Percentiles rank a stretch among this genome's conserved stretches.
phyloP scores from a whole-genome alignment of 2,113 vertebrate species.

The Pedetes capensis region DNA sequence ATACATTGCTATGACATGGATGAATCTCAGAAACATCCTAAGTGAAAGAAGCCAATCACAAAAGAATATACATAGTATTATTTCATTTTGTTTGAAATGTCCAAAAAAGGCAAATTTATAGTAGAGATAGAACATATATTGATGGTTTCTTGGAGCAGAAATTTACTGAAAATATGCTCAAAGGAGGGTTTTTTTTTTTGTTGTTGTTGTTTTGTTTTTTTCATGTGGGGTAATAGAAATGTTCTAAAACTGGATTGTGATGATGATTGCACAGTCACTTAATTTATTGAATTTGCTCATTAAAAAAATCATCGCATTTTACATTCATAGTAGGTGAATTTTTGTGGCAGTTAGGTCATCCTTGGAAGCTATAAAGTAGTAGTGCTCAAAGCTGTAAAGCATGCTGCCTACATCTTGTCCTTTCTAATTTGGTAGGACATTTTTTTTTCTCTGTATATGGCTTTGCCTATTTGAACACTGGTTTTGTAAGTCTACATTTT shows the following conservation, averaged over 20 bases:
- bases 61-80: neutral
- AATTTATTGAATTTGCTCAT: constrained; percentile 6
- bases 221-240: neutral
- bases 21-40: neutral
- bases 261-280: neutral
- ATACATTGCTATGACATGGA: neutral
- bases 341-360: neutral
- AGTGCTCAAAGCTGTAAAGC: neutral
- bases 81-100: neutral
- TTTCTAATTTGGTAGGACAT: neutral
- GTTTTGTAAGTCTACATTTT: neutral
- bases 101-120: neutral
- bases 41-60: neutral
- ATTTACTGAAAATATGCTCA: neutral
- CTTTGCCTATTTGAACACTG: neutral
- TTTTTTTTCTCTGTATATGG: neutral
- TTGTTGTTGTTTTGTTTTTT: too few species aligned
- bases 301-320: neutral
- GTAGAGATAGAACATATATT: neutral
- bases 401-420: neutral
- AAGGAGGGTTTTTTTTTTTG: neutral
- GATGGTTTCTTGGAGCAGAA: neutral
- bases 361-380: neutral
- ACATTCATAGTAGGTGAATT: neutral
- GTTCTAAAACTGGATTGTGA: neutral